phyloP scores from a whole-genome alignment of 2,797 vertebrate species.

The Phaenicophaeus curvirostris region DNA sequence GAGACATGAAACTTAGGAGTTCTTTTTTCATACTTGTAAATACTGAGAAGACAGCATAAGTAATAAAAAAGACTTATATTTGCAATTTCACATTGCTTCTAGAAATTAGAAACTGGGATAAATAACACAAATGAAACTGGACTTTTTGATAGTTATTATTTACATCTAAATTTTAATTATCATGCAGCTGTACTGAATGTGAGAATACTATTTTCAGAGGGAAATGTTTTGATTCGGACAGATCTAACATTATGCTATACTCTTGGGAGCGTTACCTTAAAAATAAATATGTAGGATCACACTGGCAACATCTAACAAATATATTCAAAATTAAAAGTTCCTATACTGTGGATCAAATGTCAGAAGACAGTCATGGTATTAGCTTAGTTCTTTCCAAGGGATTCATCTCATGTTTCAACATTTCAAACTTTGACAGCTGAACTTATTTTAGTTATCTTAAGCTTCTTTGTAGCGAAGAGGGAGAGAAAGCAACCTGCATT shows the following conservation, averaged over 20 bases:
- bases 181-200: background rate
- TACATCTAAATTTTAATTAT: background rate
- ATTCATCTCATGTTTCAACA: background rate
- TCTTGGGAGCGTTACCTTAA: background rate
- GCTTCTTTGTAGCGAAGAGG: background rate
- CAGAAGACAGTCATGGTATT: background rate
- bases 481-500: background rate
- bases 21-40: background rate
- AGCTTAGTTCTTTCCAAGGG: background rate
- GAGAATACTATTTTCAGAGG: background rate
- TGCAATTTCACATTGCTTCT: background rate
- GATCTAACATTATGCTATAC: background rate
- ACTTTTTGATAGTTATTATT: background rate
- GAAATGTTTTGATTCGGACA: background rate
- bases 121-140: background rate
- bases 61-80: background rate
- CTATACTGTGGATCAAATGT: background rate
- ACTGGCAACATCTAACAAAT: background rate
- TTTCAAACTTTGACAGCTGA: slow-evolving; percentile 6
- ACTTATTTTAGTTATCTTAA: background rate
- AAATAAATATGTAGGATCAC: background rate
- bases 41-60: background rate
- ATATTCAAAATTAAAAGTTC: background rate
- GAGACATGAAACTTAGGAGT: background rate
- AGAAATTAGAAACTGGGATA: background rate